phyloP scores from a whole-genome alignment of 1,140 invertebrate genomes.

The Drosophila simulans region DNA sequence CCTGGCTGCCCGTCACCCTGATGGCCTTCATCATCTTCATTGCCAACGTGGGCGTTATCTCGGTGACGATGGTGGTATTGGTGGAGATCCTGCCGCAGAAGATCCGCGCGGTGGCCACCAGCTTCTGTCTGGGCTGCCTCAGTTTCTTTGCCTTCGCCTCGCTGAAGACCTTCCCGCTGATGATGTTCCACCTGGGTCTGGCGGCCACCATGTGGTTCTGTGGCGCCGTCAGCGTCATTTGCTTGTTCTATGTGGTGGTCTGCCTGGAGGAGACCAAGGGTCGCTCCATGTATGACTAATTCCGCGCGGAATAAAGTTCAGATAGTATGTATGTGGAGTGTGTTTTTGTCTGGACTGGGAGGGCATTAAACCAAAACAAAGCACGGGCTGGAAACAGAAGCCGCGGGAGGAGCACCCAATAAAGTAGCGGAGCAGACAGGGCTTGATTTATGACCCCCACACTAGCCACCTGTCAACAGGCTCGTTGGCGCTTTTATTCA shows the following conservation, averaged over 20 bases:
- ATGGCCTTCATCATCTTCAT: constrained; percentile 75
- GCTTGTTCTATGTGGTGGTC: constrained; percentile 65
- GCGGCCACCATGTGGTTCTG: constrained; percentile 78
- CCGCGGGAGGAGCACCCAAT: constrained; percentile 19
- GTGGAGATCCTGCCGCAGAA: constrained; percentile 70
- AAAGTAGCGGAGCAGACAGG: constrained; percentile 45
- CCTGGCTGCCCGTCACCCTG: constrained; percentile 69
- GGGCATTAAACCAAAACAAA: constrained; percentile 72
- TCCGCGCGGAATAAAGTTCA: constrained; percentile 15
- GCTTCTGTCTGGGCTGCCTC: constrained; percentile 62
- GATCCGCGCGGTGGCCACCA: constrained; percentile 64
- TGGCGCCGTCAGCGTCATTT: constrained; percentile 48
- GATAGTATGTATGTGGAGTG: background rate
- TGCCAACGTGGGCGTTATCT: constrained; percentile 66
- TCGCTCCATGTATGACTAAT: constrained; percentile 67
- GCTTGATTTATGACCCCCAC: constrained; percentile 64
- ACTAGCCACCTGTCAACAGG: constrained; percentile 21
- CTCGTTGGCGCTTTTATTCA: constrained; percentile 53
- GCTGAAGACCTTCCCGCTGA: constrained; percentile 68
- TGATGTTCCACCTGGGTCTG: constrained; percentile 68
- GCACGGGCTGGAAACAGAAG: constrained; percentile 22
- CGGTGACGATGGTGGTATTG: constrained; percentile 74
- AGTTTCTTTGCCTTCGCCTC: constrained; percentile 69
- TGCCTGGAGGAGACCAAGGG: constrained; percentile 78
- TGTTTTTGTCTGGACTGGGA: background rate